A percentile compares a stretch with the other conserved stretches of the same genome.
These are phyloP conservation scores for Pterocles gutturalis DNA, from an alignment of 2,113 vertebrate species.

Conservation along the genomic window DNA sequence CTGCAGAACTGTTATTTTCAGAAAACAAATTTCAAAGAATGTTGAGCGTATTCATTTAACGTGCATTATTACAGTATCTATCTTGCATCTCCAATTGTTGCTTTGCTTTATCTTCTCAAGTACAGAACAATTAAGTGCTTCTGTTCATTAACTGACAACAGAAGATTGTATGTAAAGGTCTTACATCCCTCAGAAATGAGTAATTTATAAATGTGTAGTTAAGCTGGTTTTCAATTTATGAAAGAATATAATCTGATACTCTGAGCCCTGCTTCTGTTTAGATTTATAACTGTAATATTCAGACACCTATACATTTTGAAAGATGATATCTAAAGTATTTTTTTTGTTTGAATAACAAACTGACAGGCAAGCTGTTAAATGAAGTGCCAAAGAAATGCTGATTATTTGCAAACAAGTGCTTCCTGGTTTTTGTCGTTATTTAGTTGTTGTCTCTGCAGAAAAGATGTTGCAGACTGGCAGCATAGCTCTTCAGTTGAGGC, in stretches of 20 bases:
- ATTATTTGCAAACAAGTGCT: not conserved
- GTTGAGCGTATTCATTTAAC: not conserved
- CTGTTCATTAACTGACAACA: not conserved
- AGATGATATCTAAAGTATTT: not conserved
- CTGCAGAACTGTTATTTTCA: not conserved
- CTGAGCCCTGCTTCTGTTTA: not conserved
- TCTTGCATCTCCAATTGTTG: not conserved
- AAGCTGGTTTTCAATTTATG: not conserved
- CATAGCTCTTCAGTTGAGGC: not conserved
- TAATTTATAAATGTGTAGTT: not conserved
- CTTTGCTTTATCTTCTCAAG: not conserved
- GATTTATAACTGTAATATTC: not conserved
- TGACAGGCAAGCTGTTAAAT: not conserved
- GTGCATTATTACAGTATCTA: not conserved
- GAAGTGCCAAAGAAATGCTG: not conserved
- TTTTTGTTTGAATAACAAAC: not conserved
- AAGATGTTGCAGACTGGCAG: not conserved
- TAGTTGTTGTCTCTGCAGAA: not conserved
- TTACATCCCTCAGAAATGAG: not conserved
- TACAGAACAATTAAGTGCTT: not conserved
- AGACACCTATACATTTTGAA: not conserved
- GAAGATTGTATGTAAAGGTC: not conserved
- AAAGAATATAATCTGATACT: not conserved
- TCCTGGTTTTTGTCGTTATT: not conserved
- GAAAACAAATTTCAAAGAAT: not conserved